phyloP scores from a whole-genome alignment of 1,140 invertebrate species.

The Chironomus tepperi region DNA sequence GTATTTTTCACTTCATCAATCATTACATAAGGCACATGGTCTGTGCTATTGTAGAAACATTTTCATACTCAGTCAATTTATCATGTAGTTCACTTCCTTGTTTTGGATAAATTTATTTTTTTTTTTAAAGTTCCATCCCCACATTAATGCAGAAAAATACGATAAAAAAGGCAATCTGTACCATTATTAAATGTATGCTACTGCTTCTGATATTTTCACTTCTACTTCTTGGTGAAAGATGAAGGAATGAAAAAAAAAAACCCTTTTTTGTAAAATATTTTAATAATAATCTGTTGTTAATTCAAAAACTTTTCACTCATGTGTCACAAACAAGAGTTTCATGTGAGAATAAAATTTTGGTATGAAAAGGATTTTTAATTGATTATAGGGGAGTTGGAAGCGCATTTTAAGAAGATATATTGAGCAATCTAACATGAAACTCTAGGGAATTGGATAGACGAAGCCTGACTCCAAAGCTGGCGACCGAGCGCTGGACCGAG shows the following conservation, averaged over 20 bases:
- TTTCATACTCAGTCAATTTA: neutral
- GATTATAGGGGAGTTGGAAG: too few species aligned
- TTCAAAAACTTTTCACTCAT: slow-evolving; percentile 14
- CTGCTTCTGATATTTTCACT: too few species aligned
- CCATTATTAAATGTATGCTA: neutral
- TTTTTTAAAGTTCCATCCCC: too few species aligned
- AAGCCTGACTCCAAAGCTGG: too few species aligned
- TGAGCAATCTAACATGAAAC: too few species aligned
- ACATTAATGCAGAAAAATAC: neutral
- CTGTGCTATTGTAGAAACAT: neutral
- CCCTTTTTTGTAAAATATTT: neutral
- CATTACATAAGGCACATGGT: neutral
- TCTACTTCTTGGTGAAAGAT: neutral
- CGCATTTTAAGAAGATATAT: too few species aligned
- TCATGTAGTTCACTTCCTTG: neutral
- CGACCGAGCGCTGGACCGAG: too few species aligned
- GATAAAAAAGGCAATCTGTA: neutral
- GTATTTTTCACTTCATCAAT: slow-evolving; percentile 8
- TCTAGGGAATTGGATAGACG: too few species aligned
- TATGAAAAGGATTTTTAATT: too few species aligned
- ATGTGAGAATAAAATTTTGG: neutral
- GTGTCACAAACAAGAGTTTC: slow-evolving; percentile 7
- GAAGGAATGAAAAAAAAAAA: neutral
- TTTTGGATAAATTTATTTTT: too few species aligned
- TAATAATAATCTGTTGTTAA: slow-evolving; percentile 15